Evolutionary conservation across 1,140 invertebrate genomes (phyloP), one percentile per base, ranked within the genome.

Genomic region (Drosophila pseudoobscura): DNA sequence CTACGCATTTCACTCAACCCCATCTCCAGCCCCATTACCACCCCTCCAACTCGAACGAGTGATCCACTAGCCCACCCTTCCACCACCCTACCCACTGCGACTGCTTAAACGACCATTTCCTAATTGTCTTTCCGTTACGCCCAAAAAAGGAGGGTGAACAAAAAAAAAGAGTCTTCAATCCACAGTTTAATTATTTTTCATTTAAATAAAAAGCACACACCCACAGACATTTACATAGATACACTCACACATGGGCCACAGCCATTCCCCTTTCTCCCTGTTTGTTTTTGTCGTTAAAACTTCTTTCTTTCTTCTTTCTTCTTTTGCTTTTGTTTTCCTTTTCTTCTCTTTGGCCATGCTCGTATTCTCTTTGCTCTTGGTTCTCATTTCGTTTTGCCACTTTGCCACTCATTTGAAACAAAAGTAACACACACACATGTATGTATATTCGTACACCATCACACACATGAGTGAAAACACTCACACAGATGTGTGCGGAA

Each of bases 141-240:
- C 44, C 56, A 64, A 58, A 61, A 60, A 57, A 80, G 41, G 41
- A 29, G 8, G 9, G 31, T 0, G 31, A 43, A 41, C 1, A 53
- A 49, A 57, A 46, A 46, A 39, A 41, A 39, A 74, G 74, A 61
- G 24, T 26, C 70, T 82, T 76, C 66, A 88, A 88, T 87, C 61
- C 54, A 60, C 75, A 75, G 71, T 88, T 88, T 88, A 88, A 88
- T 88, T 88, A 88, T 83, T 88, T 83, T 71, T 60, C 60, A 87
- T 82, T 87, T 82, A 88, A 88, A 87, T 87, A 73, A 87, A 75
- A 69, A 43, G 22, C 70, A 68, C 78, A 88, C 26, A 65, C 51
- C 62, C 31, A 31, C 31, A 55, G 24, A 2, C 29, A 31, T 31
- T 31, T 31, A 8, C 29, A 31, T 31, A 31, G 29, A 46, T 17